Base-by-base conservation (phyloP, 2,888 invertebrate genomes). In the Platycheirus rosarum region DNA sequence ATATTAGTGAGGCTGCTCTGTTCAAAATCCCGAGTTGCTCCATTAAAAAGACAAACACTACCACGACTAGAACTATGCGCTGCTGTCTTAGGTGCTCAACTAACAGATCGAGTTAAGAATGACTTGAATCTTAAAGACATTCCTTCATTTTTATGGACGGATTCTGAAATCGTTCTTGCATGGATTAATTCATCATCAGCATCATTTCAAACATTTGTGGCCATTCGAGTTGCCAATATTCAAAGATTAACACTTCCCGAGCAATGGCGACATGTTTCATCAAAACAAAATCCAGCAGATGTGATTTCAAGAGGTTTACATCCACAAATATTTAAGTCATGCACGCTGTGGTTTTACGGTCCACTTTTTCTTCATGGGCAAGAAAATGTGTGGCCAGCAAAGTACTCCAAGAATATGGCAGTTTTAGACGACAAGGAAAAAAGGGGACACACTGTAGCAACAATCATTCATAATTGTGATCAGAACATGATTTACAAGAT, bases 1-100 rank as follows among this genome's bases (percentile, higher is more conserved):
- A 14, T 63, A 32, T 60, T 16, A 2, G 57, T 73, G 14, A 49
- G 42, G n/a, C 16, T 76, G 7, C 29, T 77, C 11, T 78, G 84
- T 53, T 26, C 74, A 13, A 84, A 73, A 53, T 69, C 51, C 4
- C 29, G 63, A 0, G 82, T 69, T 8, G 77, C 73, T n/a, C 82
- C 75, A 20, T 6, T 70, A 13, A 69, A 74, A 51, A n/a, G 29
- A 29, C 26, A 46, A 32, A 65, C 53, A 29, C 3, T 74, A n/a
- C 57, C 60, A 32, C 29, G 66, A 32, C n/a, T 77, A 16, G 65
- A 77, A 51, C 14, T 77, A 8, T 70, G 77, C 29, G 57, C 70
- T 13, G 40, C 51, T 14, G 13, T 51, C 9, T 29, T 66, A 26
- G 37, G 48, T 13, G 51, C 49, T 48, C 55, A 51, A 57, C 26